Base-by-base conservation (phyloP, 1,140 invertebrate species). In the Nymphalis io region DNA sequence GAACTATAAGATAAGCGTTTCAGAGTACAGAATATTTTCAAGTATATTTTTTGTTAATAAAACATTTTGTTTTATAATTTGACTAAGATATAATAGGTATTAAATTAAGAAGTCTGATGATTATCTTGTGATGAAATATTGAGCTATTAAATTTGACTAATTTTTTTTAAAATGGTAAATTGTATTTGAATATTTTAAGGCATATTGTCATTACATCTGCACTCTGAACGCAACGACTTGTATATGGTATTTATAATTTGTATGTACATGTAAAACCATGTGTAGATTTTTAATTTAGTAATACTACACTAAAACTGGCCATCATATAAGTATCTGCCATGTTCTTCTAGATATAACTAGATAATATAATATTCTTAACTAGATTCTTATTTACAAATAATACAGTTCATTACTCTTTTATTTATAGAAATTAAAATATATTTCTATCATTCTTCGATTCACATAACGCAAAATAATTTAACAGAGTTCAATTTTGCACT, bases 381-480 rank as follows among this genome's bases (percentile, higher is more conserved):
- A 91, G 75, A 79, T 83, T 91, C 83, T 85, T 92, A 92, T 92
- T 82, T 92, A 92, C 92, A 92, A 92, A 92, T 92, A 92, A 92
- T 92, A 92, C 92, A 92, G 85, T 91, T 92, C 83, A 89, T 90
- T 90, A 87, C 78, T 89, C 83, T 88, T 84, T 84, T 86, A 89
- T 84, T 84, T 86, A 89, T 88, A 89, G 88, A 91, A 91, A 90
- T 90, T 88, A 91, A 89, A 90, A 91, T 91, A 90, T 91, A 89
- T 88, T 89, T 91, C 83, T 90, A 89, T 90, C 84, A 90, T 92
- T 91, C 88, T 88, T 90, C 87, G 82, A 86, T 91, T 88, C 89
- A 91, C 87, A 92, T 92, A 92, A 92, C 89, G 89, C 91, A 92
- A 92, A 92, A 92, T 92, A 92, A 92, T 92, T 92, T 92, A 92